Conservation (phyloP, 2,888 invertebrate species). For the Odontocerum albicorne region DNA sequence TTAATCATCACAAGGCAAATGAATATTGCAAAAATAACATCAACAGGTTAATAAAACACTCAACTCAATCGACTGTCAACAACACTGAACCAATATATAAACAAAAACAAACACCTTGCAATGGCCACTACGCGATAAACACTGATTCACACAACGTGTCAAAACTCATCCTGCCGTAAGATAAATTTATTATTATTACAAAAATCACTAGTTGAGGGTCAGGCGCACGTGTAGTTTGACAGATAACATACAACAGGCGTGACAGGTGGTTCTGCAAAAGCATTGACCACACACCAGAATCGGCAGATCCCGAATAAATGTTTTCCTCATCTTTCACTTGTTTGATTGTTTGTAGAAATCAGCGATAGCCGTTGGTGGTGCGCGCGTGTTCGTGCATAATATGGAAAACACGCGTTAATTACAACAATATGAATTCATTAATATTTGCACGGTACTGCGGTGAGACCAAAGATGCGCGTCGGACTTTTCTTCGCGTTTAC, state of each 20-base stretch:
- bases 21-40: too few relatives aligned
- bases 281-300: constrained; percentile 3
- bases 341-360: constrained; percentile 19
- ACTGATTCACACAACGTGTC: too few relatives aligned
- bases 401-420: neutral
- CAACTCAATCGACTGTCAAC: too few relatives aligned
- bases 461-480: constrained; percentile 13
- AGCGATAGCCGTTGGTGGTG: constrained; percentile 5
- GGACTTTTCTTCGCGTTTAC: constrained; percentile 17
- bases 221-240: too few relatives aligned
- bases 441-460: constrained; percentile 11
- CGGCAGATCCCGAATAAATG: constrained; percentile 4
- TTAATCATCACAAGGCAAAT: too few relatives aligned
- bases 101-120: too few relatives aligned
- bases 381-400: constrained; percentile 13
- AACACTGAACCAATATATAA: too few relatives aligned
- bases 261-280: neutral
- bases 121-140: too few relatives aligned
- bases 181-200: too few relatives aligned
- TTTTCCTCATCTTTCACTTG: constrained; percentile 11
- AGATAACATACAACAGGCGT: neutral
- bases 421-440: constrained; percentile 9
- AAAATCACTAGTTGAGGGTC: too few relatives aligned
- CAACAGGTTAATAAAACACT: too few relatives aligned
- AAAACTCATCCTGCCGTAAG: too few relatives aligned